Evolutionary conservation across 1,140 invertebrate species (phyloP), one percentile per base, ranked within the genome.

Genomic region (Monomorium pharaonis): DNA sequence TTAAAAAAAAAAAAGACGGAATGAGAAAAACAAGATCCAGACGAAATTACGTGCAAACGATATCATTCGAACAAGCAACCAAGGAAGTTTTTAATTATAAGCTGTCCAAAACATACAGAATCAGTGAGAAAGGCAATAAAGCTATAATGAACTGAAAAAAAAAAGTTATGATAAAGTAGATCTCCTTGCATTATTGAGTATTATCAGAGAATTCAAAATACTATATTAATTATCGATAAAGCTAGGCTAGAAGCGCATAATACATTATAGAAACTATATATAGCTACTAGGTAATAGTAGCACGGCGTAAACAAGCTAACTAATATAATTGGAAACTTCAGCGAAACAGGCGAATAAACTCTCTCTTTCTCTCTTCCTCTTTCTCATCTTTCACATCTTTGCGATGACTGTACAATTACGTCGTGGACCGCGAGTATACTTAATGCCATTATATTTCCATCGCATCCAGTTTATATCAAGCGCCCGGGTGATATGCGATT

Each of bases 121-220:
- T 91, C 88, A 78, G 89, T 90, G 88, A 91, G 86, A 91, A 91
- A 92, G 91, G 91, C 91, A 92, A 92, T 92, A 92, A 92, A 86
- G 75, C 84, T 63, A 51, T 75, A 88, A 83, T 87, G 69, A 92
- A 92, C 84, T 88, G 86, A 90, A 83, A 77, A 84, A 86, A 70
- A 83, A 75, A 85, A 76, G 67, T 77, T 86, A 88, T 88, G 83
- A 85, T 92, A 91, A 92, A 78, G 86, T 92, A 92, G 88, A 88
- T 88, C 84, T 92, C 69, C 89, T 90, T 88, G 91, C 86, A 92
- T 91, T 91, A 88, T 27, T 27, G 51, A 77, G 74, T 90, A 89
- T 88, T 85, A 85, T 88, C 84, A 86, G 89, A 88, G 27, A 72
- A 85, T 85, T 84, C 65, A 89, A 33, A 69, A 87, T 87, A 89